Conservation (phyloP, 2,113 vertebrate genomes). For the Microtus richardsoni region DNA sequence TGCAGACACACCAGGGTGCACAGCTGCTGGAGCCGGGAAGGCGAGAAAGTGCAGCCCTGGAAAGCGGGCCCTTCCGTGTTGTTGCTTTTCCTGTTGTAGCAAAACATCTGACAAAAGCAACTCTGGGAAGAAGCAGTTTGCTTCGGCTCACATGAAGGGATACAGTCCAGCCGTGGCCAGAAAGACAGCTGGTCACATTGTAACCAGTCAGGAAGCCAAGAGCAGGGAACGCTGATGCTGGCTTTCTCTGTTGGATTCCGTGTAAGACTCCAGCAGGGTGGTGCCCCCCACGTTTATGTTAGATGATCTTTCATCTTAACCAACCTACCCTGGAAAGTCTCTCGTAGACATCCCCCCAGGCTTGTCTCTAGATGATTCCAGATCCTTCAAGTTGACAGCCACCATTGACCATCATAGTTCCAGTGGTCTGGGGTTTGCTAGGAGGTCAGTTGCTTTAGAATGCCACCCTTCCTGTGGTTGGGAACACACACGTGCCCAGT, state of each 20-base stretch:
- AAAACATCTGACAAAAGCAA: not conserved
- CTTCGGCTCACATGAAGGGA: not conserved
- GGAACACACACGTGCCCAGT: not conserved
- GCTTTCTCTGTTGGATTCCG: not conserved
- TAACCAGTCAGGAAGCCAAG: not conserved
- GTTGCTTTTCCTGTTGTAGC: not conserved
- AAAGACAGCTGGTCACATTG: not conserved
- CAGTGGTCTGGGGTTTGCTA: not conserved
- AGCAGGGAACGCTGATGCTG: not conserved
- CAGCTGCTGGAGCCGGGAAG: not conserved
- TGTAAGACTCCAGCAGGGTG: not conserved
- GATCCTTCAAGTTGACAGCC: too few species aligned
- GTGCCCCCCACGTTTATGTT: not conserved
- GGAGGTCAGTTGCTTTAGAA: not conserved
- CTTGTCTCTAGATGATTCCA: not conserved
- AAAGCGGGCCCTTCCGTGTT: too few species aligned
- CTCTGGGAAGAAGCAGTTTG: not conserved
- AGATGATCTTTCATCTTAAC: not conserved
- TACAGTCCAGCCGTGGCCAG: not conserved
- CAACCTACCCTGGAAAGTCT: not conserved
- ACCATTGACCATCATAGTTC: not conserved
- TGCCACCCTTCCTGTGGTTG: not conserved
- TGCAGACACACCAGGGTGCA: not conserved
- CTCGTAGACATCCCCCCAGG: not conserved
- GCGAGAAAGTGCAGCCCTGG: rapidly evolving